Evolutionary conservation across 2,888 invertebrate species (phyloP), one percentile per base, ranked within the genome.

Genomic region (Drosophila vallismaia): DNA sequence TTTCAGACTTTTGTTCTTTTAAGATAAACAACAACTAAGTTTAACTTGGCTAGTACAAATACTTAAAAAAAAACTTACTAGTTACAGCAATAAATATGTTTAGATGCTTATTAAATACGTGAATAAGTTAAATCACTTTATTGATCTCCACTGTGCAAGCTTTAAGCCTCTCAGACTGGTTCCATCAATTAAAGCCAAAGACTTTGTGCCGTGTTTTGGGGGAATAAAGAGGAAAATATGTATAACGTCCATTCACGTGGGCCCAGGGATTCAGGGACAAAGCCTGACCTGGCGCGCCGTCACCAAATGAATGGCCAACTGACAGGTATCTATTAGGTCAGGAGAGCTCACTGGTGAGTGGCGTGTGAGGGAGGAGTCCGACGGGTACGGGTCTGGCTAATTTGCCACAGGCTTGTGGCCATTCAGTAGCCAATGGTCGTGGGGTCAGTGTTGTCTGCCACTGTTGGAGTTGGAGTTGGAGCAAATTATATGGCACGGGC

Each of bases 251-350:
- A 57, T 52, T 42, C 44, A 56, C n/a, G 67, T 49, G 56, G 56
- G 49, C 38, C 46, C 7, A 5, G 68, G 49, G 54, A 28, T 62
- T 40, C 50, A 50, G 60, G 45, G 57, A 9, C 59, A 50, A 19
- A 19, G 19, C 19, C 40, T 45, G 50, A 48, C 29, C 33, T 36
- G 55, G 53, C 57, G 73, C 63, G 54, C 60, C 38, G 60, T 59
- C 51, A 45, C 49, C 51, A 40, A 60, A 70, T 73, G 73, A 81
- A 85, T 70, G 68, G 67, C 56, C 76, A 68, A 82, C 55, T 79
- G 80, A 75, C 86, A 75, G 77, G 70, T 75, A 50, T 74, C 80
- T 71, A 74, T 79, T 79, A 74, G 68, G 77, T 29, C 40, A 26
- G 48, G 54, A 26, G 46, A 31, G n/a, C 28, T 19, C 19, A 19